Percentiles rank a stretch among this genome's conserved stretches.
Conservation (phyloP, 2,888 invertebrate species). For the Nephrotoma flavescens region DNA sequence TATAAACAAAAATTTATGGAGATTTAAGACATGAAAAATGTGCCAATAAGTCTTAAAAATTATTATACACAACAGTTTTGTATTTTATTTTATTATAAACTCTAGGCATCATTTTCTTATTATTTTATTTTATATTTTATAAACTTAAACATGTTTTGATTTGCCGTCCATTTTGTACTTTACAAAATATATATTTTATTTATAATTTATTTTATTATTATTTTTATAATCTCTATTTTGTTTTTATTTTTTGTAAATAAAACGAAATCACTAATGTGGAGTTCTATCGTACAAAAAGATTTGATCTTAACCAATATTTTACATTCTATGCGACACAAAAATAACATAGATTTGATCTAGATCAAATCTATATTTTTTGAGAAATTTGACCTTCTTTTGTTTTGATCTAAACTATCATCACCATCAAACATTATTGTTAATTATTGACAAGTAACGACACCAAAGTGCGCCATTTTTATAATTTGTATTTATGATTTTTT, state of each 20-base stretch:
- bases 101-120: not conserved
- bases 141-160: constrained; percentile 13
- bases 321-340: too few species aligned
- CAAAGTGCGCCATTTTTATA: too few species aligned
- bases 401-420: too few species aligned
- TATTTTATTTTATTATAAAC: not conserved
- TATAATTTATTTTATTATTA: constrained; percentile 8
- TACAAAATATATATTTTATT: constrained; percentile 10
- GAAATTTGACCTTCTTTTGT: too few species aligned
- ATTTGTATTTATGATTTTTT: too few species aligned
- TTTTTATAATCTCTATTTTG: constrained; percentile 10
- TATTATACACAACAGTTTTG: not conserved
- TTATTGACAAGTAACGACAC: too few species aligned
- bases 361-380: too few species aligned
- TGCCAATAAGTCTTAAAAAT: not conserved
- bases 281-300: too few species aligned
- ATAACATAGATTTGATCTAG: too few species aligned
- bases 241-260: not conserved
- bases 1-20: not conserved
- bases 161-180: constrained; percentile 19
- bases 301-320: too few species aligned
- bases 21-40: not conserved
- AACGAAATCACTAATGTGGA: not conserved
- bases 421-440: too few species aligned
- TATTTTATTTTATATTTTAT: constrained; percentile 8